Conservation (phyloP, 2,113 vertebrate genomes). For the Petaurus breviceps region DNA sequence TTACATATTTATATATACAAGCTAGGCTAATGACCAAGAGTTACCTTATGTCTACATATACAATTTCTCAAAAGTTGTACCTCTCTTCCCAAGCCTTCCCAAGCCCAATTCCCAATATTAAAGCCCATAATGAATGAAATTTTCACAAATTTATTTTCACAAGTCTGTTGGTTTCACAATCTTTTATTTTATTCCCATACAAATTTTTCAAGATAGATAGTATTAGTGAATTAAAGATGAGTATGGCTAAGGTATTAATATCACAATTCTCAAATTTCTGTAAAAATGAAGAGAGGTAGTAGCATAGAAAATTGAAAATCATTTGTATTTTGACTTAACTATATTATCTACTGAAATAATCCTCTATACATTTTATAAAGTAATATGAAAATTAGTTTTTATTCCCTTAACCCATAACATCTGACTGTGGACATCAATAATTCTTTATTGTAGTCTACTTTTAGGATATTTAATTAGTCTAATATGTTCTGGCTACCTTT, state of each 20-base stretch:
- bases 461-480: background rate
- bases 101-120: too few species aligned
- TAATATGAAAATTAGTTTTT: background rate
- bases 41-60: background rate
- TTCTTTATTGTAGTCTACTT: background rate
- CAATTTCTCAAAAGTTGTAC: background rate
- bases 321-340: background rate
- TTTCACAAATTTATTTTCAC: background rate
- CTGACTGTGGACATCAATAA: background rate
- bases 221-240: background rate
- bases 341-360: background rate
- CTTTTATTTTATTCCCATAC: background rate
- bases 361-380: background rate
- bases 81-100: background rate
- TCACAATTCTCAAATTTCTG: background rate
- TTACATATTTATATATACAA: background rate
- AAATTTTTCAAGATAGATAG: background rate
- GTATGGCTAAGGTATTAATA: background rate
- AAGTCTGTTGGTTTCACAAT: background rate
- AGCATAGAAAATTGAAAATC: background rate
- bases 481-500: background rate
- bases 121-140: background rate
- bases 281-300: background rate
- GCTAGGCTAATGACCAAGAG: background rate
- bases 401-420: background rate